Evolutionary conservation across 2,113 vertebrate genomes (phyloP).

Genomic region (Tetraodon nigroviridis): DNA sequence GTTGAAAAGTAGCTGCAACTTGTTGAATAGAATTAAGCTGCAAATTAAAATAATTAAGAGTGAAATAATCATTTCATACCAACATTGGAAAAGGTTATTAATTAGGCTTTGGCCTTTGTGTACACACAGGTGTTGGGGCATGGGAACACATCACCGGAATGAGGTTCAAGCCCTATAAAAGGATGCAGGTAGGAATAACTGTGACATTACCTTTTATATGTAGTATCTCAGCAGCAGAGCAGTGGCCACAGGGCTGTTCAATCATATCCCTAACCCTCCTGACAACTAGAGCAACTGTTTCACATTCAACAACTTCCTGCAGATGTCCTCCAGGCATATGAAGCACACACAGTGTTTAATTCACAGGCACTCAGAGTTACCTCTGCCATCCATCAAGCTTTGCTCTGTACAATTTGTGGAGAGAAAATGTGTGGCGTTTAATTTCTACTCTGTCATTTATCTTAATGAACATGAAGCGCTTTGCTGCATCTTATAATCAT

Average conservation of each 20-base stretch:
- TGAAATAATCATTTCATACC: too few relatives aligned
- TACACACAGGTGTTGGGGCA: slow-evolving; percentile 83
- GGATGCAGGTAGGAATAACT: slow-evolving; percentile 87
- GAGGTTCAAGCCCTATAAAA: slow-evolving; percentile 86
- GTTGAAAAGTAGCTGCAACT: too few relatives aligned
- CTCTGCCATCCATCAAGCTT: slow-evolving; percentile 56
- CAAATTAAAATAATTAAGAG: too few relatives aligned
- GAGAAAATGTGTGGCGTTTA: slow-evolving; percentile 44
- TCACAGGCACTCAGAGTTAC: slow-evolving; percentile 44
- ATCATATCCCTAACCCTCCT: too few relatives aligned
- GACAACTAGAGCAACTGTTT: too few relatives aligned
- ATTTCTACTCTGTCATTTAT: slow-evolving; percentile 43
- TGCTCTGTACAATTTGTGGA: slow-evolving; percentile 50
- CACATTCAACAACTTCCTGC: slow-evolving; percentile 7
- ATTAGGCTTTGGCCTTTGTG: slow-evolving; percentile 15
- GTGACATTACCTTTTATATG: not conserved
- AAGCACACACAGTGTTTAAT: slow-evolving; percentile 20
- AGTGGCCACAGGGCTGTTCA: not conserved
- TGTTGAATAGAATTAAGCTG: too few relatives aligned
- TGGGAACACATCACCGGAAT: slow-evolving; percentile 88
- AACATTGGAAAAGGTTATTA: not conserved
- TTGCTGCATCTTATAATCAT: slow-evolving; percentile 52
- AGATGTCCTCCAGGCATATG: slow-evolving; percentile 13
- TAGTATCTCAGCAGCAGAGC: not conserved
- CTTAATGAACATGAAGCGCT: slow-evolving; percentile 57